Base-by-base conservation (phyloP, 2,888 invertebrate species). In the Tanypteryx hageni region DNA sequence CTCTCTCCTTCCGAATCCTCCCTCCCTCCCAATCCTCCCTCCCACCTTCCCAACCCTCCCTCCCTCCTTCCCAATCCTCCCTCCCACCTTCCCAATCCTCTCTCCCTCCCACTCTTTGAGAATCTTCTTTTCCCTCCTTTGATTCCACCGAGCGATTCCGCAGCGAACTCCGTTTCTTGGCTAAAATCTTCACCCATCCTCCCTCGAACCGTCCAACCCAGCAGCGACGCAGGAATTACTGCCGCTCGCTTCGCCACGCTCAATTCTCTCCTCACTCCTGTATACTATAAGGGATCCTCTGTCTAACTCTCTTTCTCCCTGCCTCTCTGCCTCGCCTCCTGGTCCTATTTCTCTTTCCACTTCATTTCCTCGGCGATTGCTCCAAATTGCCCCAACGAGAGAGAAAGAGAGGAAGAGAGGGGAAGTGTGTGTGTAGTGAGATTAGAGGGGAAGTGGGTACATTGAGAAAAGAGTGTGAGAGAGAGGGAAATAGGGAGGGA, bases 321-420 rank as follows among this genome's bases (percentile, higher is more conserved):
- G 61, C 86, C 86, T n/a, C 86, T 27, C n/a, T 85, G 18, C 1
- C 5, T 44, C 27, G 14, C 76, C 5, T n/a, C 57, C 16, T 18
- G 11, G 86, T 59, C 61, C 61, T 59, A 86, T 86, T 86, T 86
- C 86, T 59, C 86, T 61, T 86, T 86, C 86, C 86, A 61, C 86
- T 61, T 86, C 86, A 86, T 86, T 86, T 89, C 89, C 89, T 61
- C 89, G 22, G 56, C 89, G 64, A 89, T 68, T 89, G 89, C 89
- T 68, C 64, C 89, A 89, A 89, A 89, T 89, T 89, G 89, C 89
- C 58, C 64, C 58, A 44, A 89, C 89, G 89, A 89, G 89, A 61
- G 59, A 7, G 58, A 58, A 57, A 86, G 86, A 31, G 86, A 11
- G 57, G 85, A 44, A 18, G 44, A n/a, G n/a, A 22, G 14, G 85